These are phyloP conservation scores for Caenorhabditis sp. DNA, from an alignment of 2,888 invertebrate species.

Conservation along the genomic window DNA sequence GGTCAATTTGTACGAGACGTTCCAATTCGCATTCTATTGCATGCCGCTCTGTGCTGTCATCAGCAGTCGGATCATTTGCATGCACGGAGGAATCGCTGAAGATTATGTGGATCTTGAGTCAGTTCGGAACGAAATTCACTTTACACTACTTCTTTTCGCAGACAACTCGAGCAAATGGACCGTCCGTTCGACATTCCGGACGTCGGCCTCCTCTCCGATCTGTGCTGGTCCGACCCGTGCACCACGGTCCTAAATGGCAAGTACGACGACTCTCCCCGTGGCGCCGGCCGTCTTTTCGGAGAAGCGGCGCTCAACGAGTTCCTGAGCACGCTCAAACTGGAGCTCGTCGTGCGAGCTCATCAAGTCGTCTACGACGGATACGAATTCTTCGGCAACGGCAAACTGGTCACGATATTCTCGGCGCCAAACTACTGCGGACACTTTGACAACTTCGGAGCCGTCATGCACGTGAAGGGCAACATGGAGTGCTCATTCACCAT, in stretches of 20 bases:
- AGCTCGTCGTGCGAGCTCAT: conserved; percentile 73
- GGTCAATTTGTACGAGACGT: conserved; percentile 65
- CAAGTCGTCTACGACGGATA: conserved; percentile 82
- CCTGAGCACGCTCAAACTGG: conserved; percentile 62
- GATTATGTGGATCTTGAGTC: conserved; percentile 82
- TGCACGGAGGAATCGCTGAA: conserved; percentile 84
- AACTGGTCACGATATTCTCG: too few relatives aligned
- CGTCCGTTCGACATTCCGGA: conserved; percentile 83
- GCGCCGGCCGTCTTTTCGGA: conserved; percentile 69
- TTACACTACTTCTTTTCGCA: not conserved
- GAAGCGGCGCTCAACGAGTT: conserved; percentile 63
- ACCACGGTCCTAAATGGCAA: conserved; percentile 27
- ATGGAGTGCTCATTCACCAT: conserved; percentile 31
- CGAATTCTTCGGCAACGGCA: conserved; percentile 81
- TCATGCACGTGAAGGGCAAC: conserved; percentile 70
- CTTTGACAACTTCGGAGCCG: conserved; percentile 70
- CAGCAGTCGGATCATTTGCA: conserved; percentile 86
- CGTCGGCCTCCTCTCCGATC: conserved; percentile 81
- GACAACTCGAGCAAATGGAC: conserved; percentile 81
- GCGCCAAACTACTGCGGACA: conserved; percentile 66
- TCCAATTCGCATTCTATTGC: conserved; percentile 86
- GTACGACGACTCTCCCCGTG: conserved; percentile 65
- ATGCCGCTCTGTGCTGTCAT: conserved; percentile 97
- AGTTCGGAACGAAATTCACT: conserved; percentile 82
- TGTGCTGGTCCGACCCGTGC: conserved; percentile 79